These are phyloP conservation scores for Sussaba pulchella DNA, from an alignment of 2,888 invertebrate genomes.

Conservation along the genomic window DNA sequence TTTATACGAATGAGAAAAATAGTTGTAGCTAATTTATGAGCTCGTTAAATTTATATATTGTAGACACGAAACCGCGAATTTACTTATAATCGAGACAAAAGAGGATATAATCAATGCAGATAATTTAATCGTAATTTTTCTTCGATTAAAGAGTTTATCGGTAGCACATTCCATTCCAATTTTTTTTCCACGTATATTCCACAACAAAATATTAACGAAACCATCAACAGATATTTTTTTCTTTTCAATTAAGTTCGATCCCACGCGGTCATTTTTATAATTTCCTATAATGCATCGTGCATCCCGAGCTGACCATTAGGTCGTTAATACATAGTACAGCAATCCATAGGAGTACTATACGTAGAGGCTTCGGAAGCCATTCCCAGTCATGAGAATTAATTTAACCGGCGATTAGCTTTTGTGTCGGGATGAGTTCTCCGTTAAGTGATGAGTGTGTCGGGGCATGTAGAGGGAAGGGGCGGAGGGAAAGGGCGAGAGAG, in stretches of 20 bases:
- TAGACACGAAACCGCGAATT: neutral
- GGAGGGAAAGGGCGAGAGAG: constrained; percentile 25
- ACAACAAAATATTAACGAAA: neutral
- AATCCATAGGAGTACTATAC: constrained; percentile 6
- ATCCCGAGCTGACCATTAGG: neutral
- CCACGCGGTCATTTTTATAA: too few species aligned
- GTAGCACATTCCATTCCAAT: neutral
- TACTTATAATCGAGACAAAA: neutral
- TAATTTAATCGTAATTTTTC: neutral
- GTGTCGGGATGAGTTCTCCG: constrained; percentile 69
- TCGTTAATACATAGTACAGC: constrained; percentile 11
- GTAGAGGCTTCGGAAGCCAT: constrained; percentile 72
- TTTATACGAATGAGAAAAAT: neutral
- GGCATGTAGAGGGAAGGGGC: constrained; percentile 43
- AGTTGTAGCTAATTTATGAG: constrained; percentile 1
- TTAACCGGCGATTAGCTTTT: constrained; percentile 78
- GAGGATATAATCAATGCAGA: neutral
- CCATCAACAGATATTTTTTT: neutral
- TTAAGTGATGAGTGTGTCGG: constrained; percentile 68
- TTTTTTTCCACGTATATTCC: neutral
- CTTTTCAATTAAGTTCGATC: too few species aligned
- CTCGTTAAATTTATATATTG: neutral
- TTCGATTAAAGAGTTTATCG: too few species aligned
- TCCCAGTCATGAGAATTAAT: constrained; percentile 80
- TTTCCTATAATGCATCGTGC: neutral